Conservation (phyloP, 2,113 vertebrate genomes). For the Dascyllus trimaculatus region DNA sequence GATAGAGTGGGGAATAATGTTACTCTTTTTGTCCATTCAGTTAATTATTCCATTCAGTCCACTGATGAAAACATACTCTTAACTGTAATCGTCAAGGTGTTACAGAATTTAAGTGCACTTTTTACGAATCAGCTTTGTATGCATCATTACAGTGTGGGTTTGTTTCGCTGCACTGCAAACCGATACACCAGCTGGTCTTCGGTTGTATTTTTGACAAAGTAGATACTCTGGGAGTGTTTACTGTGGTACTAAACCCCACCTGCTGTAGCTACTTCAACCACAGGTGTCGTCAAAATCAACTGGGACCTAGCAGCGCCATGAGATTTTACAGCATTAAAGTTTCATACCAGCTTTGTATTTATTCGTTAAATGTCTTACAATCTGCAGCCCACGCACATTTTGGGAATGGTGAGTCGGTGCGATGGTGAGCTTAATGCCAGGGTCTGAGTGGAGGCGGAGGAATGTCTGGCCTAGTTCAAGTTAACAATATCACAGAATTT, state of each 20-base stretch:
- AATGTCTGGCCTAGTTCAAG: conserved; percentile 67
- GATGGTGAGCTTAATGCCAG: conserved; percentile 12
- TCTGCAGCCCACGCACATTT: neutral
- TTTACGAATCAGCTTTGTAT: neutral
- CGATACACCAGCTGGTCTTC: neutral
- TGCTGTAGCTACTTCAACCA: conserved; percentile 10
- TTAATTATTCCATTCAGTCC: too few species aligned
- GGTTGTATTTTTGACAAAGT: conserved; percentile 16
- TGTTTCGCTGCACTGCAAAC: neutral
- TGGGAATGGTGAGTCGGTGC: neutral
- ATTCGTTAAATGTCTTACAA: neutral
- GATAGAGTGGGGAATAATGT: too few species aligned
- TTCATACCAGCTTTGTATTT: neutral
- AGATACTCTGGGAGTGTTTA: neutral
- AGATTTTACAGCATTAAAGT: neutral
- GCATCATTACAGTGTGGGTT: neutral
- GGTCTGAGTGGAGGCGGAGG: conserved; percentile 24
- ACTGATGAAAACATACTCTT: neutral
- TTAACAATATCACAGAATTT: conserved; percentile 75
- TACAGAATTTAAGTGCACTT: too few species aligned
- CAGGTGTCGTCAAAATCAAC: neutral
- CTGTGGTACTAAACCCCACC: neutral
- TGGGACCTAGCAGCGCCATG: neutral
- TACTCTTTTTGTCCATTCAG: too few species aligned
- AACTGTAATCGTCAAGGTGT: too few species aligned